Percentiles rank a stretch among this genome's conserved stretches.
Conservation (phyloP, 2,888 invertebrate species). For the Junonia oenone region DNA sequence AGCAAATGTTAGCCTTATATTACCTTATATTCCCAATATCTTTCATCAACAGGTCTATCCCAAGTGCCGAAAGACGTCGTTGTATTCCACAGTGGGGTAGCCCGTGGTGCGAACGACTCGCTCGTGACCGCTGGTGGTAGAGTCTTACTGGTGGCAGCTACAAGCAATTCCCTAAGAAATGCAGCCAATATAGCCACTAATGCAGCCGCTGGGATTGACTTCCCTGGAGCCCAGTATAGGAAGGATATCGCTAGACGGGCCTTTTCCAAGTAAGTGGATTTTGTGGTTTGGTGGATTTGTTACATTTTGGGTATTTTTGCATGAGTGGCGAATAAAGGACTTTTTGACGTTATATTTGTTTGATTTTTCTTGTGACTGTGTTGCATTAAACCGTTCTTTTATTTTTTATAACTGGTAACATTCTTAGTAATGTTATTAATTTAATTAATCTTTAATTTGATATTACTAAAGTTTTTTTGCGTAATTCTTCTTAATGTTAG, state of each 20-base stretch:
- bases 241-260: conserved; percentile 94
- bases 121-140: conserved; percentile 92
- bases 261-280: conserved; percentile 84
- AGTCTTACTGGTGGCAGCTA: conserved; percentile 88
- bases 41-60: conserved; percentile 72
- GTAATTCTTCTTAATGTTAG: too few relatives aligned
- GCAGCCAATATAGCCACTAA: conserved; percentile 87
- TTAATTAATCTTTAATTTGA: too few relatives aligned
- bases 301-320: background rate
- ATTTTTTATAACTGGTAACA: too few relatives aligned
- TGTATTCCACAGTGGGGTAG: conserved; percentile 93
- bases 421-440: too few relatives aligned
- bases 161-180: conserved; percentile 82
- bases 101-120: conserved; percentile 78
- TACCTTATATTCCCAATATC: background rate
- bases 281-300: background rate
- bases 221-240: conserved; percentile 91
- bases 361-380: background rate
- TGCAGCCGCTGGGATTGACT: conserved; percentile 86
- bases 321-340: background rate
- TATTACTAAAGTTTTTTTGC: too few relatives aligned
- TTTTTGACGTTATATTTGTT: background rate
- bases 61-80: conserved; percentile 71
- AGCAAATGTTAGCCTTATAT: too few relatives aligned
- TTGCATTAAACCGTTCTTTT: too few relatives aligned